These are phyloP conservation scores for Deroptyus accipitrinus DNA, from an alignment of 2,113 vertebrate genomes.

Conservation along the genomic window DNA sequence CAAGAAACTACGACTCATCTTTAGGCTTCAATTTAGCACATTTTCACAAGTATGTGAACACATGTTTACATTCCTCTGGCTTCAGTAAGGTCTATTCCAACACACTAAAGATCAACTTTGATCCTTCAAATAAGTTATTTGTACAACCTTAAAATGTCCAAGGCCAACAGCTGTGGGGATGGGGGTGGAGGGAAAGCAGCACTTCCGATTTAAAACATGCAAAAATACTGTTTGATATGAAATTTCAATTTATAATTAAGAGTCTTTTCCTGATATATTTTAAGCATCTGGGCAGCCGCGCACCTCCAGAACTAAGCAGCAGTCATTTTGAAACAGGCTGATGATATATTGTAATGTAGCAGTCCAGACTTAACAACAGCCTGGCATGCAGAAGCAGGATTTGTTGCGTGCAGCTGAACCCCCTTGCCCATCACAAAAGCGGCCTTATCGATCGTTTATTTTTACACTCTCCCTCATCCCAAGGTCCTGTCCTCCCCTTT, in stretches of 20 bases:
- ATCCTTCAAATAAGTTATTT: neutral
- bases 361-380: neutral
- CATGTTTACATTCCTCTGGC: neutral
- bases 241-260: neutral
- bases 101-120: neutral
- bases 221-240: neutral
- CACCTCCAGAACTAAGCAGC: no score
- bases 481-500: neutral
- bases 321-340: neutral
- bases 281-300: neutral
- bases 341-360: neutral
- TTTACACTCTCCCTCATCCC: neutral
- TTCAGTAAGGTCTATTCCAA: neutral
- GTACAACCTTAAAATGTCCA: neutral
- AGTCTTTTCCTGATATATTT: neutral
- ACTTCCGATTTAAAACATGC: neutral
- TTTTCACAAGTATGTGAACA: neutral
- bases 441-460: neutral
- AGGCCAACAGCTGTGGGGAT: neutral
- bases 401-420: neutral
- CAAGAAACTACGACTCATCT: neutral
- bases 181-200: accelerated
- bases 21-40: neutral
- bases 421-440: neutral
- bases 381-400: neutral